These are phyloP conservation scores for Ophion slaviceki DNA, from an alignment of 2,888 invertebrate species.

Conservation along the genomic window DNA sequence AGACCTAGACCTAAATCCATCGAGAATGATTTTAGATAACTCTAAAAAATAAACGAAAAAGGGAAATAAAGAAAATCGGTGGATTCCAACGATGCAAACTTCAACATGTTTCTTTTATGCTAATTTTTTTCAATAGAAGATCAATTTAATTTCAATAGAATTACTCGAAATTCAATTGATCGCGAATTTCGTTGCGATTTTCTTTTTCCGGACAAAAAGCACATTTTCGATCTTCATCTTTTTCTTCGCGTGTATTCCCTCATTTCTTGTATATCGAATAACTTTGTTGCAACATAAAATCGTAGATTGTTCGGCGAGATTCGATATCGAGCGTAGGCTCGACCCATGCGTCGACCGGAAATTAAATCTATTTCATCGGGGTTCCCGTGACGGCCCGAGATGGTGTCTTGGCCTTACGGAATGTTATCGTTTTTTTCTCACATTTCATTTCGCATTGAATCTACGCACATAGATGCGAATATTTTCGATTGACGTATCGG, in stretches of 20 bases:
- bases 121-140: too few relatives aligned
- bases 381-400: not conserved
- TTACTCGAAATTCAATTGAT: too few relatives aligned
- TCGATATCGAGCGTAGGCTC: not conserved
- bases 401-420: slow-evolving; percentile 7
- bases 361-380: slow-evolving; percentile 50
- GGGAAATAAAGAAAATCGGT: too few relatives aligned
- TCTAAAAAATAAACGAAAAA: too few relatives aligned
- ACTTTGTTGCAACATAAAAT: slow-evolving; percentile 26
- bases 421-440: slow-evolving; percentile 6
- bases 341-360: slow-evolving; percentile 47
- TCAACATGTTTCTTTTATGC: too few relatives aligned
- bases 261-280: not conserved
- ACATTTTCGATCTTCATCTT: not conserved
- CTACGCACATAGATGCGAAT: not conserved
- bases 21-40: too few relatives aligned
- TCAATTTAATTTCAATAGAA: too few relatives aligned
- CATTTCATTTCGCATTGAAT: not conserved
- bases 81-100: too few relatives aligned
- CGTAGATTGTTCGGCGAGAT: slow-evolving; percentile 19
- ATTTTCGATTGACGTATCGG: not conserved
- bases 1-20: too few relatives aligned
- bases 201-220: not conserved
- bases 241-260: not conserved
- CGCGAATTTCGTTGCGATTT: not conserved